Percentiles rank a stretch among this genome's conserved stretches.
phyloP scores from a whole-genome alignment of 2,113 vertebrate genomes.

The Sinosuthora webbiana region DNA sequence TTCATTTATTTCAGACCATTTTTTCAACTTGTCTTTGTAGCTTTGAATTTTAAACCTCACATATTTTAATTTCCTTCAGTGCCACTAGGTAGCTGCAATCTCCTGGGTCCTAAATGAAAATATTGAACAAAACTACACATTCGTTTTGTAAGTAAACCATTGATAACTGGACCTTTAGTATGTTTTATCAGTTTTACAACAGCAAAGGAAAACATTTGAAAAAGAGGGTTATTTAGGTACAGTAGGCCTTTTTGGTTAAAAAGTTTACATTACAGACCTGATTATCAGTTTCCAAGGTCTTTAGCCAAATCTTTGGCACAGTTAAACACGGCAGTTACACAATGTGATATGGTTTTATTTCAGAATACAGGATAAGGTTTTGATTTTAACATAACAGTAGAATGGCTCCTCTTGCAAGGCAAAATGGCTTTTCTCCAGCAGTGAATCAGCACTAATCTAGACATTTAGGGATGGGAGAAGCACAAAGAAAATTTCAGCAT shows the following conservation, averaged over 20 bases:
- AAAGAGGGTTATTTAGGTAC: background rate
- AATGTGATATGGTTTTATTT: background rate
- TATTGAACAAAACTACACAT: background rate
- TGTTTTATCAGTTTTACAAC: background rate
- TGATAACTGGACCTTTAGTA: background rate
- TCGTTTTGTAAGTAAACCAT: background rate
- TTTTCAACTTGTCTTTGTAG: background rate
- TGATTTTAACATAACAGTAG: background rate
- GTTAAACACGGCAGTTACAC: background rate
- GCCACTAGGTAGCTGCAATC: background rate
- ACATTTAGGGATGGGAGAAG: background rate
- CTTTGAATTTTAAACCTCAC: background rate
- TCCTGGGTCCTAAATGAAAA: background rate
- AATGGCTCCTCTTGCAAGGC: background rate
- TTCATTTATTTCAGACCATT: background rate
- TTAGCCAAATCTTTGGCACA: background rate
- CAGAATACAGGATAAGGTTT: background rate
- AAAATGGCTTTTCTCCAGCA: background rate
- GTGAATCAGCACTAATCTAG: background rate
- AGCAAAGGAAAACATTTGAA: background rate
- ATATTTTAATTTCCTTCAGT: background rate
- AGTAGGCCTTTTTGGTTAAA: background rate
- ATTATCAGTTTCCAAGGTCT: background rate
- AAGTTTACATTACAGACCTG: background rate
- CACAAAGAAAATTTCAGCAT: background rate